phyloP scores from a whole-genome alignment of 2,888 invertebrate genomes.

The Synanthedon formicaeformis region DNA sequence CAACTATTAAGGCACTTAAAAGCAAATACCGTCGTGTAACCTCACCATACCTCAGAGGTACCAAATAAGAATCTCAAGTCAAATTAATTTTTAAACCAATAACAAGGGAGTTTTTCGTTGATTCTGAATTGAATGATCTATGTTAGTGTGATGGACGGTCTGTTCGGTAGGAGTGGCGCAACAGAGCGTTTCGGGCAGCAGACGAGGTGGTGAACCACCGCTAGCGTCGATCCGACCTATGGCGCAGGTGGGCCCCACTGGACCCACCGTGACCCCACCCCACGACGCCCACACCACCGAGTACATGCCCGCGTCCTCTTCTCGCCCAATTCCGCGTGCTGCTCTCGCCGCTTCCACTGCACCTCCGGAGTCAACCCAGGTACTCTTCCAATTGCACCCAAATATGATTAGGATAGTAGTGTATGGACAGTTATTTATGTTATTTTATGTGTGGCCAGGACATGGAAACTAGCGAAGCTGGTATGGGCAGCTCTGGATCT shows the following conservation, averaged over 20 bases:
- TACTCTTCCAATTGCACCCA: constrained; percentile 3
- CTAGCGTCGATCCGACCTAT: constrained; percentile 94
- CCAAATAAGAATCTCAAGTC: too few species aligned
- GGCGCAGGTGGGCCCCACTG: constrained; percentile 85
- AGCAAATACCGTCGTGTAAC: too few species aligned
- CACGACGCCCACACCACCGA: constrained; percentile 62
- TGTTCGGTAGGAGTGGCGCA: constrained; percentile 43
- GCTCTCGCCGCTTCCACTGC: constrained; percentile 77
- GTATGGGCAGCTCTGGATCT: constrained; percentile 54
- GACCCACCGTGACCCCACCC: constrained; percentile 68
- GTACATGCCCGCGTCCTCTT: constrained; percentile 88
- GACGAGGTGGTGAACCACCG: constrained; percentile 83
- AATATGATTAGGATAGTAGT: too few species aligned
- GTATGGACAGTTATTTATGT: too few species aligned
- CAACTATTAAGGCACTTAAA: too few species aligned
- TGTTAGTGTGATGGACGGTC: too few species aligned
- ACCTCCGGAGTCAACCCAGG: constrained; percentile 57
- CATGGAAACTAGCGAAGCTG: constrained; percentile 61
- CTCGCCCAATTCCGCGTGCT: constrained; percentile 69
- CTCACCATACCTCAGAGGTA: too few species aligned
- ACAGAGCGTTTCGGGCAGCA: constrained; percentile 64
- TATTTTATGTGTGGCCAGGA: constrained; percentile 25
- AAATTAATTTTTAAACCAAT: too few species aligned
- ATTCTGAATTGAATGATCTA: too few species aligned
- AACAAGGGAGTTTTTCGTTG: too few species aligned